phyloP scores from a whole-genome alignment of 2,888 invertebrate genomes.

The Alentia gelatinosa region DNA sequence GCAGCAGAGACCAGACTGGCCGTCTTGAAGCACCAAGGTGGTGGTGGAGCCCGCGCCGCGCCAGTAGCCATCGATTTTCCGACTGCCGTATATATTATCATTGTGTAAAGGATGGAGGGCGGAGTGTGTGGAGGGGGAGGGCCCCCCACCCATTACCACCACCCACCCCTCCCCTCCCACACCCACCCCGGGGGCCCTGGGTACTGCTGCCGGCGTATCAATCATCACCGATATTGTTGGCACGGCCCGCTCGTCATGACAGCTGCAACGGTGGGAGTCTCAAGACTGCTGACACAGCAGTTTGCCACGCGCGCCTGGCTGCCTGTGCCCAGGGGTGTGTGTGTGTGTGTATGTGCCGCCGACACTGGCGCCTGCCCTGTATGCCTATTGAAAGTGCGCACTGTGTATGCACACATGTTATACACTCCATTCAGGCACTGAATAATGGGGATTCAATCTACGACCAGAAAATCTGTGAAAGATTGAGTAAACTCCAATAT shows the following conservation, averaged over 20 bases:
- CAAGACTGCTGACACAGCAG: neutral
- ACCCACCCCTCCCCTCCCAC: neutral
- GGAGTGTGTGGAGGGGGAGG: neutral
- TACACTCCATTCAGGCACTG: no score
- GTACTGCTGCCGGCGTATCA: neutral
- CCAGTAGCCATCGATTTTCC: constrained; percentile 5
- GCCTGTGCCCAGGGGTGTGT: neutral
- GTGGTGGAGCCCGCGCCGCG: neutral
- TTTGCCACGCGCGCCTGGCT: neutral
- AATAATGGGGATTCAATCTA: no score
- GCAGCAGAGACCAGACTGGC: neutral
- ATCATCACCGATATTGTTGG: constrained; percentile 14
- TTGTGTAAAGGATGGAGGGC: neutral
- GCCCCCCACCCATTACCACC: neutral
- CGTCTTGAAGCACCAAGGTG: neutral
- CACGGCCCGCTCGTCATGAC: neutral
- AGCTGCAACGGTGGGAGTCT: neutral
- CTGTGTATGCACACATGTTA: no score
- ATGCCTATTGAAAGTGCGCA: no score
- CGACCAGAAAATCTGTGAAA: no score
- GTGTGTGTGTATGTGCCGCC: neutral
- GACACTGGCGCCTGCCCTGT: no score
- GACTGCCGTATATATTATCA: constrained; percentile 16
- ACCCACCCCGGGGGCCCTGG: neutral
- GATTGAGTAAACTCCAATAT: no score